Percentiles rank a stretch among this genome's conserved stretches.
These are phyloP conservation scores for Myrmecophaga tridactyla DNA, from an alignment of 2,113 vertebrate genomes.

Conservation along the genomic window DNA sequence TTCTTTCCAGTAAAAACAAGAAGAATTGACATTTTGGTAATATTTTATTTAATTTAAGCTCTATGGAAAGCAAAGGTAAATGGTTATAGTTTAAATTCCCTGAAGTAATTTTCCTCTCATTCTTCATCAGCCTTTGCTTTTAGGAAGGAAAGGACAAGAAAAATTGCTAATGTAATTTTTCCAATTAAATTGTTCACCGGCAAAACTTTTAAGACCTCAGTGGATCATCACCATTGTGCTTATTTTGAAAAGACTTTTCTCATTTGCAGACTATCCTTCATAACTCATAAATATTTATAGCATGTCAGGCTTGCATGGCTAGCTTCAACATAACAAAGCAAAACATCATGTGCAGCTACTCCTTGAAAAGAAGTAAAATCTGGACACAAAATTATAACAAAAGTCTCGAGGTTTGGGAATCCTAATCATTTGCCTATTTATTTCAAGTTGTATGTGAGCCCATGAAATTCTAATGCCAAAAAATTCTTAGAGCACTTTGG, in stretches of 20 bases:
- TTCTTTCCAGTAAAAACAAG: not conserved
- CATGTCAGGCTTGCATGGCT: not conserved
- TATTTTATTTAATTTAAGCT: not conserved
- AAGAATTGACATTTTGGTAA: not conserved
- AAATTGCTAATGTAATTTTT: not conserved
- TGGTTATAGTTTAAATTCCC: not conserved
- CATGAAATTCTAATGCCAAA: not conserved
- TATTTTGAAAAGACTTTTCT: not conserved
- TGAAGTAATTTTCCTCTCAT: not conserved
- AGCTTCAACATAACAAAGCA: constrained; percentile 8
- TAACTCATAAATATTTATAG: not conserved
- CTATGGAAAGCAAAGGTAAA: not conserved
- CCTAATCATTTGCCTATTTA: not conserved
- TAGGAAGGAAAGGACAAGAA: not conserved
- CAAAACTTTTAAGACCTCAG: not conserved
- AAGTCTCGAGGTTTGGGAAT: not conserved
- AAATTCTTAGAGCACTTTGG: not conserved
- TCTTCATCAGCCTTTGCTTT: not conserved
- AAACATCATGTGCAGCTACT: not conserved
- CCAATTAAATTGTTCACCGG: constrained; percentile 6
- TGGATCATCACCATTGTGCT: not conserved
- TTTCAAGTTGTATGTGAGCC: not conserved
- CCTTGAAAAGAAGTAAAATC: not conserved
- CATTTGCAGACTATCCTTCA: not conserved
- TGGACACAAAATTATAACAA: not conserved